Conservation (phyloP, 2,888 invertebrate genomes). For the Catocala nupta region DNA sequence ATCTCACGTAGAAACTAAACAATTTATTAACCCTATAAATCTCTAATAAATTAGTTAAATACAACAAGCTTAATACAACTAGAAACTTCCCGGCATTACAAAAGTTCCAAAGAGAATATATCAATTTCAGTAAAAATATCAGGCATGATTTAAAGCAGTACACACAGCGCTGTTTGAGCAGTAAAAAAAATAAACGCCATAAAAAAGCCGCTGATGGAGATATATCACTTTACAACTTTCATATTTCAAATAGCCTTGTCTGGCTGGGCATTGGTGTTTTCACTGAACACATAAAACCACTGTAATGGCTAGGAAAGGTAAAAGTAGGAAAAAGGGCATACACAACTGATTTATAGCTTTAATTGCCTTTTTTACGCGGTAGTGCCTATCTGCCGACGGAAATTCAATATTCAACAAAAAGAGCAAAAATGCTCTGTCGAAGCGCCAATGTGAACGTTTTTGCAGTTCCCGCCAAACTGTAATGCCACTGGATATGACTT, state of each 20-base stretch:
- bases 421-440: conserved; percentile 62
- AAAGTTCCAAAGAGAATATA: conserved; percentile 68
- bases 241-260: conserved; percentile 82
- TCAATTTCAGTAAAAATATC: conserved; percentile 67
- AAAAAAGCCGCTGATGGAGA: conserved; percentile 75
- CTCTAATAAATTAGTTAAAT: conserved; percentile 8
- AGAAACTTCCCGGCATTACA: conserved; percentile 44
- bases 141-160: conserved; percentile 74
- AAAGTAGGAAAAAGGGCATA: conserved; percentile 65
- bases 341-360: conserved; percentile 81
- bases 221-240: conserved; percentile 82
- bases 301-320: conserved; percentile 67
- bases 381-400: conserved; percentile 61
- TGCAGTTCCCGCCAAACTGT: conserved; percentile 24
- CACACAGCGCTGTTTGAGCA: conserved; percentile 68
- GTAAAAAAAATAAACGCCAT: conserved; percentile 76
- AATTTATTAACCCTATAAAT: conserved; percentile 4
- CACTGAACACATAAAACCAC: conserved; percentile 71
- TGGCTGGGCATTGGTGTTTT: conserved; percentile 63
- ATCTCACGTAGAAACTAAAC: not conserved
- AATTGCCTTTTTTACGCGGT: conserved; percentile 78
- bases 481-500: conserved; percentile 20
- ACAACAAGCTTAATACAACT: conserved; percentile 34
- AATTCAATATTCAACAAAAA: conserved; percentile 82
- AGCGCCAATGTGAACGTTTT: conserved; percentile 57